Base-by-base conservation (phyloP, 2,888 invertebrate species). In the Hypena proboscidalis region DNA sequence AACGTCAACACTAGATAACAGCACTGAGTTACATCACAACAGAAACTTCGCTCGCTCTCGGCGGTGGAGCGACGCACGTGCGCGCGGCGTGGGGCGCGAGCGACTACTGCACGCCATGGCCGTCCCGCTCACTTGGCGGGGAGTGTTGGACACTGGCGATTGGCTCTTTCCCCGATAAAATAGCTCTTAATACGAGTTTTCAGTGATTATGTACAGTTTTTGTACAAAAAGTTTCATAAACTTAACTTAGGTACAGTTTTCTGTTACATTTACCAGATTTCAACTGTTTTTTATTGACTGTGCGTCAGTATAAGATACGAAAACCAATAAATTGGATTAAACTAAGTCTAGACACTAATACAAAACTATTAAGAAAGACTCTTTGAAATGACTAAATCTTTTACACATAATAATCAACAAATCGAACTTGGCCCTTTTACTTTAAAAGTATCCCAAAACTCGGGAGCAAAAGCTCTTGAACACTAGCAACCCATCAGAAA, bases 51-150 rank as follows among this genome's bases (percentile, higher is more conserved):
- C 58, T 52, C 59, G 58, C 39, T 37, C 25, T 29, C 31, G 4
- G 33, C 10, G 29, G 40, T 26, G 49, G 55, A 36, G 50, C 64
- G 60, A 67, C 54, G 32, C 48, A 61, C 56, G 58, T 50, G 50
- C 48, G 22, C 45, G 57, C 65, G 45, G 57, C 49, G 41, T 25
- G 42, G 58, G 62, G 55, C 47, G 59, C 55, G 50, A 42, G 49
- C 48, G 51, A 59, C 57, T 66, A 73, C 70, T 74, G 65, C 49
- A 45, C 51, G 48, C 79, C 83, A 84, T 72, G 87, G 85, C 74
- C 86, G 79, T 74, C 68, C 86, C 88, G 82, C 78, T 88, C 87
- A 86, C 88, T 85, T 70, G 60, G 52, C 30, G 57, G 35, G 22
- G 41, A 19, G 79, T 74, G 84, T 80, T 84, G 80, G 83, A 57